These are phyloP conservation scores for Andricus quercusramuli DNA, from an alignment of 2,888 invertebrate genomes.

Conservation along the genomic window DNA sequence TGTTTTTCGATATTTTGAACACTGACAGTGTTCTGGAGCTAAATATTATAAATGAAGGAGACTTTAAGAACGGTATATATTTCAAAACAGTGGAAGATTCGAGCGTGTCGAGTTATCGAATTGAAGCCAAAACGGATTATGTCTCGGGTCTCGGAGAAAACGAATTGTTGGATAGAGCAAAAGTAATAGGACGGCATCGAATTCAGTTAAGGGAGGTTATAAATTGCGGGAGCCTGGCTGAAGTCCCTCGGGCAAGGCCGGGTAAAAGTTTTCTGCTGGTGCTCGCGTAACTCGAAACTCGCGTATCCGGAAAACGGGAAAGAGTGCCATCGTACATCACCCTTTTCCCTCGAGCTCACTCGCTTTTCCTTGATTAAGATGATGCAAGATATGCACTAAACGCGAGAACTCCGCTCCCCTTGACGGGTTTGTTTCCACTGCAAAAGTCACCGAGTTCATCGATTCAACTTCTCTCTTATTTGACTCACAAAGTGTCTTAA, in stretches of 20 bases:
- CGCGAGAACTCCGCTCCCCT: conserved; percentile 39
- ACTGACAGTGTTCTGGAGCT: neutral
- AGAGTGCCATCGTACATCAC: conserved; percentile 71
- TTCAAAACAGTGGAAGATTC: conserved; percentile 35
- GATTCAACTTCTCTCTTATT: neutral
- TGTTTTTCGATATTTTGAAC: neutral
- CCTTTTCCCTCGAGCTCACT: conserved; percentile 49
- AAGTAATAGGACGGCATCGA: conserved; percentile 67
- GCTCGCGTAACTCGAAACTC: conserved; percentile 74
- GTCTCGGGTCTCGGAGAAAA: conserved; percentile 51
- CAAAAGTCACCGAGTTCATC: conserved; percentile 2
- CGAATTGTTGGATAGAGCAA: conserved; percentile 56
- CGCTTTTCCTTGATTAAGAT: conserved; percentile 65
- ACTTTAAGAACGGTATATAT: neutral
- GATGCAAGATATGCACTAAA: conserved; percentile 56
- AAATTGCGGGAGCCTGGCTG: conserved; percentile 69
- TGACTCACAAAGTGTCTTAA: neutral
- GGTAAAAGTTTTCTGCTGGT: conserved; percentile 72
- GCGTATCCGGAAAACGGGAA: conserved; percentile 71
- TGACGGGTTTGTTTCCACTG: conserved; percentile 27
- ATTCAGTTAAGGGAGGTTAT: conserved; percentile 74
- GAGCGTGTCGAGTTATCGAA: conserved; percentile 49
- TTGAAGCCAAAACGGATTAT: conserved; percentile 55
- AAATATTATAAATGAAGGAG: neutral
- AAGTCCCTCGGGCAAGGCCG: conserved; percentile 68